phyloP scores from a whole-genome alignment of 1,140 invertebrate genomes.

The Oscheius sp. region DNA sequence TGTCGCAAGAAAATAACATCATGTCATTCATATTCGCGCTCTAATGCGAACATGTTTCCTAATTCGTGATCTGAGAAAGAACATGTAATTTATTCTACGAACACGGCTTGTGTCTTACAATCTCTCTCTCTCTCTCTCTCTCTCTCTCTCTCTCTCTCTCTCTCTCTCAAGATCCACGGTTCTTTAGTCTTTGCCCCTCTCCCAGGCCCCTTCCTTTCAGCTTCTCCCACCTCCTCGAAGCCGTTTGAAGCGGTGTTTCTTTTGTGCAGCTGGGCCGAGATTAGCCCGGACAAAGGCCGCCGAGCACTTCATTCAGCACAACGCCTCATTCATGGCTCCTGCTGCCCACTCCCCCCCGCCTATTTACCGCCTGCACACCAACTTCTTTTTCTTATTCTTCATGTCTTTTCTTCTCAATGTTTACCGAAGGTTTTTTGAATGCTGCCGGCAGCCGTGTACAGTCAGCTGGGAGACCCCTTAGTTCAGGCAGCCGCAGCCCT shows the following conservation, averaged over 20 bases:
- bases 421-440: not conserved
- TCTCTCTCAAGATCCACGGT: too few species aligned
- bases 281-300: slow-evolving; percentile 5
- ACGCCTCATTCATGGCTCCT: not conserved
- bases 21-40: too few species aligned
- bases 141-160: not conserved
- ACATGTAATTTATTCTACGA: too few species aligned
- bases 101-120: too few species aligned
- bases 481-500: slow-evolving; percentile 23
- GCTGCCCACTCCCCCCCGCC: not conserved
- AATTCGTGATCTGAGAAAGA: too few species aligned
- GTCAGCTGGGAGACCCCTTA: slow-evolving; percentile 26
- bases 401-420: not conserved
- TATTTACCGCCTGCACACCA: slow-evolving; percentile 17
- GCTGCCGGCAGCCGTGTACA: slow-evolving; percentile 18
- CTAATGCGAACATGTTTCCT: too few species aligned
- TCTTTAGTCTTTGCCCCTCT: too few species aligned
- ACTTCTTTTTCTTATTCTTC: slow-evolving; percentile 2
- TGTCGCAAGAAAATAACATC: too few species aligned
- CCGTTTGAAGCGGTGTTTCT: not conserved
- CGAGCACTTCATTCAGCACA: slow-evolving; percentile 4
- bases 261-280: slow-evolving; percentile 5
- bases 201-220: not conserved
- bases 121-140: too few species aligned
- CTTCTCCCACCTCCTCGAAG: not conserved